Evolutionary conservation across 2,888 invertebrate species (phyloP), one percentile per base, ranked within the genome.

Genomic region (Byasa hedistus): DNA sequence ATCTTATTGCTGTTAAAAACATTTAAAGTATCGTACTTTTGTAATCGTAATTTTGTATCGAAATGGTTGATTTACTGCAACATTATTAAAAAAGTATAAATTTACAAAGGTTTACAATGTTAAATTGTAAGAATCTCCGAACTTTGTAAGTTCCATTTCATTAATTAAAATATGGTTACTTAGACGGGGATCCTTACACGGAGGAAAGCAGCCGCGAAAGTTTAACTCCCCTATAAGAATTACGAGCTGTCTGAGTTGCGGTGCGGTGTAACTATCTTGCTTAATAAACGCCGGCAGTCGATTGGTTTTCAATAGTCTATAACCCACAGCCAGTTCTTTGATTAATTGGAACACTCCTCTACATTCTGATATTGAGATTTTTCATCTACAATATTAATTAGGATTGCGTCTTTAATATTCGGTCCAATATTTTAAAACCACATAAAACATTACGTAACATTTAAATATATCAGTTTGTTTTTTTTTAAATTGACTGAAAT

Each of bases 301-400:
- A 68, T 68, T 61, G 68, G 62, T 67, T 65, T 67, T 67, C 65
- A 63, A 69, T 67, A 61, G 64, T 61, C 69, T 69, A 69, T 15
- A 39, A 39, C 39, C 39, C 68, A 69, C 66, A 60, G 51, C 57
- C 56, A 61, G 62, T 65, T 65, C 64, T 62, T 62, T 62, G 67
- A 67, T 67, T 65, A 69, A 65, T 65, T 67, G 65, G 61, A 61
- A 65, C 54, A 64, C 59, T 66, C 59, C n/a, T 58, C 27, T 27
- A 27, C 3, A 27, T 5, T 27, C 5, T 27, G 39, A 3, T 15
- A 39, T 15, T 15, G 1, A 39, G 39, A 15, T 39, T 39, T 39
- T 39, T 39, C 12, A 39, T 2, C 15, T 39, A 39, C 12, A 15
- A 12, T 39, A 15, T 39, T 10, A 39, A 2, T 15, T 39, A 39